Evolutionary conservation across 2,113 vertebrate genomes (phyloP).

Genomic region (Alligator mississippiensis): DNA sequence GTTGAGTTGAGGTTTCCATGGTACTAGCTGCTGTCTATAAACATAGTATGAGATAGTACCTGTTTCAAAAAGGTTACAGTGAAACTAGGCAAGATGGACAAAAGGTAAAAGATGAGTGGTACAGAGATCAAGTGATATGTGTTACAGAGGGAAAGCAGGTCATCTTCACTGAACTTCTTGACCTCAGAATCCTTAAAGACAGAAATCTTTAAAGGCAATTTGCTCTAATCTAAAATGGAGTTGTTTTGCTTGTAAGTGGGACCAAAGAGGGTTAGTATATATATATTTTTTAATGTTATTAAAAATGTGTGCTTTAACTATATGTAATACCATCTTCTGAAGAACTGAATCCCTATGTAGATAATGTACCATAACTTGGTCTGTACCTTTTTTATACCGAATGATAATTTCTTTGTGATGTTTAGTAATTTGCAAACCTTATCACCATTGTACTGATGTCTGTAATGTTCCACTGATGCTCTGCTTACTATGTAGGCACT

Average conservation of each 20-base stretch:
- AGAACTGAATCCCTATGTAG: neutral
- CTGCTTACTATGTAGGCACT: neutral
- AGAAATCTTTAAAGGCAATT: neutral
- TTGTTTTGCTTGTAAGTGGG: neutral
- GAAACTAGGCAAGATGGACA: neutral
- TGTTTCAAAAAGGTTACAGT: no score
- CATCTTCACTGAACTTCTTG: neutral
- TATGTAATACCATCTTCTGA: neutral
- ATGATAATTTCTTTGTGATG: neutral
- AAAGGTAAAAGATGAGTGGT: neutral
- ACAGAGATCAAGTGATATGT: no score
- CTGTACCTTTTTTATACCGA: neutral
- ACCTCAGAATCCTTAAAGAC: neutral
- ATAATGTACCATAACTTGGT: neutral
- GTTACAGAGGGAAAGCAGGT: neutral
- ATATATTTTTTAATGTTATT: neutral
- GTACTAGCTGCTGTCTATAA: neutral
- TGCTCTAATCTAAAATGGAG: neutral
- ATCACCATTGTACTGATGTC: neutral
- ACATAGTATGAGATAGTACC: neutral
- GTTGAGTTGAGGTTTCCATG: neutral
- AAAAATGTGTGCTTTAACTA: neutral
- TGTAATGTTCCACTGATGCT: neutral
- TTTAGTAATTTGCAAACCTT: neutral
- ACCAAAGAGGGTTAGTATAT: neutral